phyloP scores from a whole-genome alignment of 2,888 invertebrate species.

The Tetragonisca angustula region DNA sequence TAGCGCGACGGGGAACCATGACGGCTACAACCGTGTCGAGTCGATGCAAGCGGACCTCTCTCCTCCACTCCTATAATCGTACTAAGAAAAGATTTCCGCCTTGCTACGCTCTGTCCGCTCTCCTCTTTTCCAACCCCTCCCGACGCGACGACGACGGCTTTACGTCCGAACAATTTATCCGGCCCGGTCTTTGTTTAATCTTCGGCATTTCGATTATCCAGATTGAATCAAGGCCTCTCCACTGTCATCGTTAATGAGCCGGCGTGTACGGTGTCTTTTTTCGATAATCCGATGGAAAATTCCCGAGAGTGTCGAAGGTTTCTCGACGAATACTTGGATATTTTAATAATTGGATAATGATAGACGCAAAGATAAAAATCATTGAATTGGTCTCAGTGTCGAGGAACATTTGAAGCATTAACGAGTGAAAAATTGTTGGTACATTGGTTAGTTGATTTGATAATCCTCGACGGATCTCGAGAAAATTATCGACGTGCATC shows the following conservation, averaged over 20 bases:
- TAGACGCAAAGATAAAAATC: no score
- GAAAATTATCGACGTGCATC: no score
- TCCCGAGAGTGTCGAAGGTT: no score
- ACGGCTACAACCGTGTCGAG: neutral
- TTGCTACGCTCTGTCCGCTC: no score
- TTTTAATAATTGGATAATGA: no score
- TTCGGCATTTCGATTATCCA: slow-evolving; percentile 18
- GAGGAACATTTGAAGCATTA: no score
- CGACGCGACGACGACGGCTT: neutral
- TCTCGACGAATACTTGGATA: no score
- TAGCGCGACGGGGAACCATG: slow-evolving; percentile 16
- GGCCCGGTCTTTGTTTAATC: neutral
- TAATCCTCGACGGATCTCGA: no score
- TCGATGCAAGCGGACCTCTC: neutral
- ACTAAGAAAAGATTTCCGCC: slow-evolving; percentile 11
- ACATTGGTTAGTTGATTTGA: no score
- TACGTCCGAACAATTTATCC: slow-evolving; percentile 25
- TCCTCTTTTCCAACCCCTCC: neutral
- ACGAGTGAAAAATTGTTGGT: no score
- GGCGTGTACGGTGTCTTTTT: neutral
- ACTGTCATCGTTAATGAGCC: neutral
- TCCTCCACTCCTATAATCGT: neutral
- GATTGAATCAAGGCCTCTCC: slow-evolving; percentile 19
- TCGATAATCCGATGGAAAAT: no score
- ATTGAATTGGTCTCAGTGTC: no score